Evolutionary conservation across 2,113 vertebrate genomes (phyloP).

Genomic region (Rhea americana): DNA sequence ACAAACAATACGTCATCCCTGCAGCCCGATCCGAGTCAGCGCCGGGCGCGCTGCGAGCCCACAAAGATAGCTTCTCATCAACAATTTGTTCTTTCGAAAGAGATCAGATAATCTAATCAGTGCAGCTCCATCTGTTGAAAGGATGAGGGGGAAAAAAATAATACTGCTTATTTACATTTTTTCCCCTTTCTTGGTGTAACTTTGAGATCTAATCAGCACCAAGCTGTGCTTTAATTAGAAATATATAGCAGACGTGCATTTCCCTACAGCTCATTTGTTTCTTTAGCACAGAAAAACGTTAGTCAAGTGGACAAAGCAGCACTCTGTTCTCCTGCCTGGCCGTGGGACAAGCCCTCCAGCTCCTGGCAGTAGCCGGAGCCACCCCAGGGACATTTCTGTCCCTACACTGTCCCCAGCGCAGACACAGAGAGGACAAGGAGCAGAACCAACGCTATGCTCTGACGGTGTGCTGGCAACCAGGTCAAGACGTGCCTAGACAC

Average conservation of each 20-base stretch:
- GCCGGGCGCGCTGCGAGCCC: not conserved
- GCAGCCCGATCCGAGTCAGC: not conserved
- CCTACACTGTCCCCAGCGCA: not conserved
- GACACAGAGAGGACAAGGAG: too few species aligned
- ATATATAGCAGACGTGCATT: not conserved
- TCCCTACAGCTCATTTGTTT: not conserved
- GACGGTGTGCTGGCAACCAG: too few species aligned
- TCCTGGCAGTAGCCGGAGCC: rapidly evolving
- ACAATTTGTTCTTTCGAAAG: conserved; percentile 9
- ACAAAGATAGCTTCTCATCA: not conserved
- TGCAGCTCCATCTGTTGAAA: not conserved
- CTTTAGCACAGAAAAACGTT: not conserved
- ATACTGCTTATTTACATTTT: conserved; percentile 30
- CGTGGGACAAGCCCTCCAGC: rapidly evolving
- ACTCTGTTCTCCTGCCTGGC: rapidly evolving
- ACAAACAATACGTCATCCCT: not conserved
- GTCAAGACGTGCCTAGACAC: too few species aligned
- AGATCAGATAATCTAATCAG: conserved; percentile 19
- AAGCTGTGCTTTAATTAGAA: conserved; percentile 41
- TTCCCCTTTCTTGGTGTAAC: conserved; percentile 22
- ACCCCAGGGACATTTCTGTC: not conserved
- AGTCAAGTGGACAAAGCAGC: not conserved
- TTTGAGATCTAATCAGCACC: conserved; percentile 39
- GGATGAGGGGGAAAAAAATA: not conserved
- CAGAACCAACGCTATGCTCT: too few species aligned